Percentiles rank a stretch among this genome's conserved stretches.
Evolutionary conservation across 1,140 invertebrate genomes (phyloP).

Genomic region (Scaptomyza graminum): DNA sequence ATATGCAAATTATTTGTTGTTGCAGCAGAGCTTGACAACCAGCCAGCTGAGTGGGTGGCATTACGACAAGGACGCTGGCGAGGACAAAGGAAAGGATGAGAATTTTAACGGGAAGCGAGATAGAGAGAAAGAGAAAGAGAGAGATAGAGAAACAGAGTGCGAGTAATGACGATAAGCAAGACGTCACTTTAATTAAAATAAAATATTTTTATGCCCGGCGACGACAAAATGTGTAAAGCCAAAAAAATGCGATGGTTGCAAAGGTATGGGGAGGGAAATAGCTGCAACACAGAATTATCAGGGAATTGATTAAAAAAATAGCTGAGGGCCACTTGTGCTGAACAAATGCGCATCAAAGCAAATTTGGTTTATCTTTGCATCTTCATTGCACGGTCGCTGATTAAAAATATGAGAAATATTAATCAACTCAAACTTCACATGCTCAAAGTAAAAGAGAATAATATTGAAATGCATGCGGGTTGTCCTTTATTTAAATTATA

Average conservation of each 20-base stretch:
- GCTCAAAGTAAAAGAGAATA: background rate
- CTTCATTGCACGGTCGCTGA: constrained; percentile 3
- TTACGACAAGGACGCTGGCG: constrained; percentile 6
- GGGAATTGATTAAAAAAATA: constrained; percentile 46
- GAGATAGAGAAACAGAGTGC: background rate
- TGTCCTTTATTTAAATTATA: background rate
- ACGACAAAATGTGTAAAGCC: constrained; percentile 13
- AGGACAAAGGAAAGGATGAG: background rate
- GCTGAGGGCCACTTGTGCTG: constrained; percentile 17
- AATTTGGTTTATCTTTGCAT: constrained; percentile 28
- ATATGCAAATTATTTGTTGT: constrained; percentile 68
- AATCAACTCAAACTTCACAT: background rate
- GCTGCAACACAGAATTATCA: constrained; percentile 18
- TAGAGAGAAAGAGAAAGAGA: too few species aligned
- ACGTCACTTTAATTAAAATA: constrained; percentile 68
- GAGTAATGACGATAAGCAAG: constrained; percentile 1
- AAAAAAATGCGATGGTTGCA: background rate
- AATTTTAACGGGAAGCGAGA: background rate
- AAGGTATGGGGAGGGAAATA: background rate
- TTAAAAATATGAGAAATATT: background rate
- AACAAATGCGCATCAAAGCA: constrained; percentile 34
- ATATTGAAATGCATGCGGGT: constrained; percentile 5
- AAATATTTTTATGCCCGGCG: constrained; percentile 55
- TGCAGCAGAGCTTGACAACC: constrained; percentile 20
- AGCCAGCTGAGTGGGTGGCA: background rate